phyloP scores from a whole-genome alignment of 2,113 vertebrate genomes.

The Ageneiosus marmoratus region DNA sequence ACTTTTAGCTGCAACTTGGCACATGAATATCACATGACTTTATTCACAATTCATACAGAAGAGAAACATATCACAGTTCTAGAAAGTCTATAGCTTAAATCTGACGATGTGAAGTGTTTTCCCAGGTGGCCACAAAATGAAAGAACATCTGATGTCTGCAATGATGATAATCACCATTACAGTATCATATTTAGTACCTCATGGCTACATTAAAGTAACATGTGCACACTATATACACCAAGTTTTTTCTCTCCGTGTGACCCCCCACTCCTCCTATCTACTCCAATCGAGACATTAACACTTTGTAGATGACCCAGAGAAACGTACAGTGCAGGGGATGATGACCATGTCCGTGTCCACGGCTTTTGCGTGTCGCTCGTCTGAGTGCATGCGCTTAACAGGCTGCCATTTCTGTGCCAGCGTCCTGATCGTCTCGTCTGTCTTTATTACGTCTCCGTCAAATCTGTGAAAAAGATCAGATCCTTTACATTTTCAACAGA shows the following conservation, averaged over 20 bases:
- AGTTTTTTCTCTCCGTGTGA: neutral
- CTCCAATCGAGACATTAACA: neutral
- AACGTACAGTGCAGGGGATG: slow-evolving; percentile 83
- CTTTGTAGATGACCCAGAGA: neutral
- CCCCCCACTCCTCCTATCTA: too few species aligned
- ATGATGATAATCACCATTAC: too few species aligned
- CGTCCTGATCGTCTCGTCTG: slow-evolving; percentile 86
- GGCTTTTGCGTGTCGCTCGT: slow-evolving; percentile 87
- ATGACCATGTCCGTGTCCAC: slow-evolving; percentile 96
- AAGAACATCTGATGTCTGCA: too few species aligned
- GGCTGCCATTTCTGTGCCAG: slow-evolving; percentile 95
- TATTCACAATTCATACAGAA: too few species aligned
- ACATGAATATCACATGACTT: too few species aligned
- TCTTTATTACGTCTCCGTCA: slow-evolving; percentile 90
- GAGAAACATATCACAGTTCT: too few species aligned
- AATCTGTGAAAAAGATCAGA: slow-evolving; percentile 71
- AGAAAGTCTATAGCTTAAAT: too few species aligned
- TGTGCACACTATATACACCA: too few species aligned
- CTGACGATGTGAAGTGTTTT: too few species aligned
- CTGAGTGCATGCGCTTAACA: slow-evolving; percentile 76
- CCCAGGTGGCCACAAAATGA: too few species aligned
- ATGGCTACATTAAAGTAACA: neutral
- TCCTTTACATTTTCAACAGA: neutral
- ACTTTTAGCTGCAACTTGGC: too few species aligned
- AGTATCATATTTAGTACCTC: too few species aligned